Evolutionary conservation across 2,888 invertebrate genomes (phyloP).

Genomic region (Drosophila ustulata): DNA sequence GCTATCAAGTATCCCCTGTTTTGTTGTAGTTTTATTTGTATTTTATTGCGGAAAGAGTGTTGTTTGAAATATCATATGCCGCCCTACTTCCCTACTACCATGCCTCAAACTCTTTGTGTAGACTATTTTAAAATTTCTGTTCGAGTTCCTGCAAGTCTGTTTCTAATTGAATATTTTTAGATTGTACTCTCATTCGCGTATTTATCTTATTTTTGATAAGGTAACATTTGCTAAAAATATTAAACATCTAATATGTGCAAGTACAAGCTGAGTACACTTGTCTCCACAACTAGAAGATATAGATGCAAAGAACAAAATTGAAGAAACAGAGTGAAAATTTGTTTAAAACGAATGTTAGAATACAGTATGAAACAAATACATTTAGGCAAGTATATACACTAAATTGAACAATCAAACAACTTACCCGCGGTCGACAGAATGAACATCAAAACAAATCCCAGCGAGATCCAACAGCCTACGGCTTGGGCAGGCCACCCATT

Average conservation of each 20-base stretch:
- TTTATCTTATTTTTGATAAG: too few species aligned
- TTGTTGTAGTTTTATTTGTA: constrained; percentile 59
- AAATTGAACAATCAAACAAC: constrained; percentile 29
- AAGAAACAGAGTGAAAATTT: not conserved
- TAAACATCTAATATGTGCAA: too few species aligned
- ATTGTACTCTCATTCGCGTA: too few species aligned
- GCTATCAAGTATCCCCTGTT: constrained; percentile 55
- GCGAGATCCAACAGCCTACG: constrained; percentile 16
- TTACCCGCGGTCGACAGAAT: constrained; percentile 57
- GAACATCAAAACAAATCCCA: constrained; percentile 37
- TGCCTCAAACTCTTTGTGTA: too few species aligned
- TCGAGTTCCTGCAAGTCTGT: too few species aligned
- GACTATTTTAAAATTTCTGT: too few species aligned
- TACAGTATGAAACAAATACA: not conserved
- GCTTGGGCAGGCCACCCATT: constrained; percentile 29
- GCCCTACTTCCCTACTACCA: too few species aligned
- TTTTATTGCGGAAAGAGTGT: constrained; percentile 69
- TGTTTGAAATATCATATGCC: constrained; percentile 58
- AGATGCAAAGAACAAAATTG: too few species aligned
- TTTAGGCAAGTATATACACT: not conserved
- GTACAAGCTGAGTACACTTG: too few species aligned
- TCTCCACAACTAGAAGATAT: too few species aligned
- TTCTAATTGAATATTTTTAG: not conserved
- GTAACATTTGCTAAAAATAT: too few species aligned
- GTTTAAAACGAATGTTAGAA: not conserved